Conservation (phyloP, 2,888 invertebrate genomes). For the Micropterix aruncella region DNA sequence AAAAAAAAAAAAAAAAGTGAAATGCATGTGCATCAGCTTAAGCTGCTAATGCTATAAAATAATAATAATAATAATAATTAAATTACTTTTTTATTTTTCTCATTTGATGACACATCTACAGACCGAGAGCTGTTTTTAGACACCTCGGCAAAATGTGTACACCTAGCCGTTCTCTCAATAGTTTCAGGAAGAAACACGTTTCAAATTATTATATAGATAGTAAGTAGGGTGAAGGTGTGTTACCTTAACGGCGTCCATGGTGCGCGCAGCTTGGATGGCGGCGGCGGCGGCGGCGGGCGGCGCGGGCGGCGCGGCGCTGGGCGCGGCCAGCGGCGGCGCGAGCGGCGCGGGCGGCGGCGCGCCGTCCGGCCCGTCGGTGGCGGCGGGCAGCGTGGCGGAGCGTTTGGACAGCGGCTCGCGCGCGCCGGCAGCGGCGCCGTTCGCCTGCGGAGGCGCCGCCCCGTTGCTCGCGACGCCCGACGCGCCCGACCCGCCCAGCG, state of each 20-base stretch:
- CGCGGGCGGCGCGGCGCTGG: slow-evolving; percentile 15
- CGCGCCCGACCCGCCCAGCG: slow-evolving; percentile 40
- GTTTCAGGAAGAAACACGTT: no score
- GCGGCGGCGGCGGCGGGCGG: slow-evolving; percentile 21
- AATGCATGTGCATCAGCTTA: no score
- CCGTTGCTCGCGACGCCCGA: slow-evolving; percentile 13
- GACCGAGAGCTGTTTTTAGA: no score
- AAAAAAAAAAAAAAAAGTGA: no score
- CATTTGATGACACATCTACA: no score
- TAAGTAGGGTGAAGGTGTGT: slow-evolving; percentile 13
- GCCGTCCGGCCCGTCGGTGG: slow-evolving; percentile 25
- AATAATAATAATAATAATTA: no score
- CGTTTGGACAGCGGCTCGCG: slow-evolving; percentile 34
- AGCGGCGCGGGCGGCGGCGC: slow-evolving; percentile 32
- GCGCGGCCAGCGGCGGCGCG: slow-evolving; percentile 22
- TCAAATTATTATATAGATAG: no score
- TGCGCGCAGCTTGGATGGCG: slow-evolving; percentile 15
- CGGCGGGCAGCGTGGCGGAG: slow-evolving; percentile 26
- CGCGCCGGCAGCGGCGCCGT: slow-evolving; percentile 18
- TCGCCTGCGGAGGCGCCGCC: slow-evolving; percentile 20
- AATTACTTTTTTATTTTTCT: no score
- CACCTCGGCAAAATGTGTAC: no score
- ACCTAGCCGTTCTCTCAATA: no score
- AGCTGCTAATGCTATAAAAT: no score
- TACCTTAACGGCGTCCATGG: slow-evolving; percentile 25